These are phyloP conservation scores for Xiphorhynchus erythropygius DNA, from an alignment of 2,797 vertebrate species.

Conservation along the genomic window DNA sequence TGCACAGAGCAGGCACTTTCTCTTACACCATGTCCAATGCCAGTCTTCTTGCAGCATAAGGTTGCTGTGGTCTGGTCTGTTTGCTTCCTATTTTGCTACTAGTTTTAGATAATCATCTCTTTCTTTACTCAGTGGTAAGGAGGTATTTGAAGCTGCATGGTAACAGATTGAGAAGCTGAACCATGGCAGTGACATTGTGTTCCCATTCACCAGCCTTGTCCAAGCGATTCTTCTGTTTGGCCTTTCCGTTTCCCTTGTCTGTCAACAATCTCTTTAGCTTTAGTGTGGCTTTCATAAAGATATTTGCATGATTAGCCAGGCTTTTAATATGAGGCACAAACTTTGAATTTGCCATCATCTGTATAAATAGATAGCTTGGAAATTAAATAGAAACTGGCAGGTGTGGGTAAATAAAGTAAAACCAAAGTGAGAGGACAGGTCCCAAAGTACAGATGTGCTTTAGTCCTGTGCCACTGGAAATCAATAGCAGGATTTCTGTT, in stretches of 20 bases:
- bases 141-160: slow-evolving; percentile 37
- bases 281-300: background rate
- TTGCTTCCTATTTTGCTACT: slow-evolving; percentile 57
- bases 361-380: background rate
- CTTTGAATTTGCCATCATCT: background rate
- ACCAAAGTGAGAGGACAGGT: background rate
- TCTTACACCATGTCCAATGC: background rate
- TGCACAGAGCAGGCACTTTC: slow-evolving; percentile 37
- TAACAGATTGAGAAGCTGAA: slow-evolving; percentile 19
- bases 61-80: background rate
- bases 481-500: slow-evolving; percentile 11
- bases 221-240: background rate
- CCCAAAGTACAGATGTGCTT: background rate
- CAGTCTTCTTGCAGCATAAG: background rate
- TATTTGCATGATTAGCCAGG: background rate
- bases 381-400: background rate
- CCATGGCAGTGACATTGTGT: background rate
- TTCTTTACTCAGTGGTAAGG: slow-evolving; percentile 44
- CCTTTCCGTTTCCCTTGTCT: background rate
- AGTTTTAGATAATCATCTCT: slow-evolving; percentile 40
- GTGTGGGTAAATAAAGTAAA: slow-evolving; percentile 2
- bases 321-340: background rate
- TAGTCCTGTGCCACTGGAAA: background rate
- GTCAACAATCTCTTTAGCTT: background rate
- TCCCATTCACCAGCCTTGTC: background rate